A percentile compares a stretch with the other conserved stretches of the same genome.
phyloP scores from a whole-genome alignment of 2,797 vertebrate species.

The Chrosomus eos region DNA sequence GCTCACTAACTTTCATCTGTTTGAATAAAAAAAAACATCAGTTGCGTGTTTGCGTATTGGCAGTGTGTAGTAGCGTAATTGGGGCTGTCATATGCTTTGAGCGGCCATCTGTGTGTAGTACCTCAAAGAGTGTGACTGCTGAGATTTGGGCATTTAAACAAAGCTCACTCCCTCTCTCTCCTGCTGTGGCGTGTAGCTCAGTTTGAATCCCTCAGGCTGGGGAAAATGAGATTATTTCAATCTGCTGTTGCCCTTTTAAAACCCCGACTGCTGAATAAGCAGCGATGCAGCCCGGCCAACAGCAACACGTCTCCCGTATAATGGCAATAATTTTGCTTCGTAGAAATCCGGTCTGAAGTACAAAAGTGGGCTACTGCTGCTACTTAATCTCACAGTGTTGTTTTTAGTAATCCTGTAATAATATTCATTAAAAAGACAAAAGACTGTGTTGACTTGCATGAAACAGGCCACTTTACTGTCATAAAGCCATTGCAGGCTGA shows the following conservation, averaged over 20 bases:
- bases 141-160: constrained; percentile 52
- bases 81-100: constrained; percentile 35
- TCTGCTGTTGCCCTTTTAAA: constrained; percentile 44
- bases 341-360: constrained; percentile 17
- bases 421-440: constrained; percentile 25
- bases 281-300: constrained; percentile 11
- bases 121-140: constrained; percentile 34
- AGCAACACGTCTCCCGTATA: constrained; percentile 29
- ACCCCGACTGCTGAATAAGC: constrained; percentile 29
- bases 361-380: constrained; percentile 11
- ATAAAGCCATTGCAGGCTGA: background rate
- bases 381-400: constrained; percentile 21
- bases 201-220: constrained; percentile 22
- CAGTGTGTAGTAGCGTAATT: constrained; percentile 8
- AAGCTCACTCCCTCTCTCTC: constrained; percentile 37
- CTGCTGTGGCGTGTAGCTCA: constrained; percentile 17
- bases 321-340: background rate
- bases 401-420: constrained; percentile 32
- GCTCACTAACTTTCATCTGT: constrained; percentile 5
- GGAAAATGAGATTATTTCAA: constrained; percentile 44
- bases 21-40: constrained; percentile 5
- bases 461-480: background rate
- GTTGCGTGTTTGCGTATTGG: background rate
- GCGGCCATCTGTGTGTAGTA: constrained; percentile 50
- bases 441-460: background rate